phyloP scores from a whole-genome alignment of 2,888 invertebrate genomes.

The Hetaerina titia region DNA sequence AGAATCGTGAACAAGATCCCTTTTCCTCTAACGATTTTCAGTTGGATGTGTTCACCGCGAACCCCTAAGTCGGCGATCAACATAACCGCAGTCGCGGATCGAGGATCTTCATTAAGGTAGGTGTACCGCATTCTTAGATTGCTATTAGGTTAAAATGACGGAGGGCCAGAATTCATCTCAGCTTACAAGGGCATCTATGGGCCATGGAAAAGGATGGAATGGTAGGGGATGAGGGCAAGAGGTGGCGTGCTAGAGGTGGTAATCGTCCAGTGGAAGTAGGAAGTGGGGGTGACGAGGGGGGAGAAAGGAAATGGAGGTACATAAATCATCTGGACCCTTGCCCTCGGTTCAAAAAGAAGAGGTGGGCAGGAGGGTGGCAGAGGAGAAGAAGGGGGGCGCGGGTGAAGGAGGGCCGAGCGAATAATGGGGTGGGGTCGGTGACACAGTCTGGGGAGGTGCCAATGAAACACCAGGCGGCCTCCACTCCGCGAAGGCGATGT shows the following conservation, averaged over 20 bases:
- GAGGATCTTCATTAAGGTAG: too few species aligned
- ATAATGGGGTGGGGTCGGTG: constrained; percentile 43
- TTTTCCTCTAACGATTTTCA: too few species aligned
- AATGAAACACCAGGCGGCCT: constrained; percentile 8
- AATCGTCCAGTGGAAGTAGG: not conserved
- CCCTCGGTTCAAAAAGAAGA: not conserved
- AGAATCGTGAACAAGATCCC: too few species aligned
- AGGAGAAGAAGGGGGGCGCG: not conserved
- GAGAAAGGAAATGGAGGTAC: not conserved
- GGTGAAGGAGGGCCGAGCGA: not conserved
- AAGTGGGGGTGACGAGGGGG: not conserved
- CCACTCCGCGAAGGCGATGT: not conserved
- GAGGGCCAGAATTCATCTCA: too few species aligned
- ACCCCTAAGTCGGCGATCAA: too few species aligned
- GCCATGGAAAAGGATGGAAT: not conserved
- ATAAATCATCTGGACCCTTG: constrained; percentile 59
- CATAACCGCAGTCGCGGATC: too few species aligned
- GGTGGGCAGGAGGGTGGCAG: not conserved
- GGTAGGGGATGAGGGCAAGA: not conserved
- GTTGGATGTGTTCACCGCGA: too few species aligned
- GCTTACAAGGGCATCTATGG: too few species aligned
- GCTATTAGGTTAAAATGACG: too few species aligned
- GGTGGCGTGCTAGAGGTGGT: not conserved
- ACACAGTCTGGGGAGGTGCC: constrained; percentile 51
- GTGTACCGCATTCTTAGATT: too few species aligned